phyloP scores from a whole-genome alignment of 2,888 invertebrate genomes.

The Syritta pipiens region DNA sequence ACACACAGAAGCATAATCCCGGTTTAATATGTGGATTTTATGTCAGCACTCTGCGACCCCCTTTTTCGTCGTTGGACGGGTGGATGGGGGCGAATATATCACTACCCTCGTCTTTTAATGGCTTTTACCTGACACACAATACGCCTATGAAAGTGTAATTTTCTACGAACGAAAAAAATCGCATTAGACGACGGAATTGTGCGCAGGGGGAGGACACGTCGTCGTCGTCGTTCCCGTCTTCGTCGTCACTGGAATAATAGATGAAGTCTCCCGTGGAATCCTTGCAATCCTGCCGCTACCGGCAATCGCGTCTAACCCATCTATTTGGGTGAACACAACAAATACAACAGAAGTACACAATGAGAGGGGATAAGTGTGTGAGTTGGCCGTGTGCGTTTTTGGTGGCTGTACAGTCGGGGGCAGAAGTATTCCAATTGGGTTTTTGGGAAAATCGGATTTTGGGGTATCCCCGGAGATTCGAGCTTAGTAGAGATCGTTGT shows the following conservation, averaged over 20 bases:
- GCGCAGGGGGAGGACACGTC: no score
- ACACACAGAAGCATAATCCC: not conserved
- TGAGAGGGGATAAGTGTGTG: conserved; percentile 42
- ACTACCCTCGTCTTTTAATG: conserved; percentile 59
- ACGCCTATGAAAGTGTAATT: conserved; percentile 65
- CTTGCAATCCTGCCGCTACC: conserved; percentile 6
- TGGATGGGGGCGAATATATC: conserved; percentile 38
- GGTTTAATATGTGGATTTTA: conserved; percentile 45
- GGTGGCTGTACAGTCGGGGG: conserved; percentile 29
- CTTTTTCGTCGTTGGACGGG: not conserved
- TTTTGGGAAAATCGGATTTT: no score
- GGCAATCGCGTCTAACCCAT: conserved; percentile 46
- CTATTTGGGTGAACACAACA: conserved; percentile 46
- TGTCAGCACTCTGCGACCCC: not conserved
- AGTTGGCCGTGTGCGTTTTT: conserved; percentile 27
- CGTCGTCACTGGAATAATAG: conserved; percentile 55
- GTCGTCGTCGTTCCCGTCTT: no score
- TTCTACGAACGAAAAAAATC: conserved; percentile 49
- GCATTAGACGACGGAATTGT: conserved; percentile 28
- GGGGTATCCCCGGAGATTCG: no score
- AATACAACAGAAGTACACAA: conserved; percentile 56
- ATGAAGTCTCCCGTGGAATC: conserved; percentile 44
- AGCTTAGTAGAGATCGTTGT: no score
- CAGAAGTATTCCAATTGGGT: conserved; percentile 18
- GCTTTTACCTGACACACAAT: conserved; percentile 63